Conservation (phyloP, 2,797 vertebrate genomes). For the Todus mexicanus region DNA sequence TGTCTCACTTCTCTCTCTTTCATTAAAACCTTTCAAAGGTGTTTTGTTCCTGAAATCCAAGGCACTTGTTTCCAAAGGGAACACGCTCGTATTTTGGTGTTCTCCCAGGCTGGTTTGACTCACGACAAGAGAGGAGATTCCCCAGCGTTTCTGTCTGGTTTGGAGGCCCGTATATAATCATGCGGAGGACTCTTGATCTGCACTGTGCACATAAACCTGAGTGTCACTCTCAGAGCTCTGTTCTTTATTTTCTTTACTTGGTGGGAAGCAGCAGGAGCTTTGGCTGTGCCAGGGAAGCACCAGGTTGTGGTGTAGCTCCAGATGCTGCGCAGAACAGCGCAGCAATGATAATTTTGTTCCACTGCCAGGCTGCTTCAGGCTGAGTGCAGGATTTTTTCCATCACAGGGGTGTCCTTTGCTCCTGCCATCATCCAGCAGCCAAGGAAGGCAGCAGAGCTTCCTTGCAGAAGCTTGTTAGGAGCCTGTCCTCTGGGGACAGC, state of each 20-base stretch:
- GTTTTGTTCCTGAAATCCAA: not conserved
- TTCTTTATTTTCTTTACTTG: no score
- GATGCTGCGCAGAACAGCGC: not conserved
- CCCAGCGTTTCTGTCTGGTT: not conserved
- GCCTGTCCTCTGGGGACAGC: not conserved
- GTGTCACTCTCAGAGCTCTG: not conserved
- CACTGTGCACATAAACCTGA: not conserved
- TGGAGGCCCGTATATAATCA: rapidly evolving
- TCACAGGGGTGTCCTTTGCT: not conserved
- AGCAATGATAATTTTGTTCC: not conserved
- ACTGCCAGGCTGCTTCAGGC: not conserved
- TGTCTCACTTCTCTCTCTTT: not conserved
- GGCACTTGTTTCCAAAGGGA: not conserved
- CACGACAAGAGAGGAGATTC: not conserved
- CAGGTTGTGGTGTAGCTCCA: not conserved
- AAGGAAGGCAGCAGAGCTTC: not conserved
- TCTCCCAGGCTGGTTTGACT: not conserved
- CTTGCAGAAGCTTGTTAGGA: not conserved
- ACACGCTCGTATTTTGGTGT: not conserved
- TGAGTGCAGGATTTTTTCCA: not conserved
- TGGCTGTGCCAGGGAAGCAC: not conserved
- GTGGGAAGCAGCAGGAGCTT: not conserved
- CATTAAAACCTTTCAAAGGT: not conserved
- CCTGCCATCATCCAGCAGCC: not conserved
- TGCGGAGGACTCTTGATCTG: not conserved